A percentile compares a stretch with the other conserved stretches of the same genome.
Evolutionary conservation across 2,797 vertebrate species (phyloP).

Genomic region (Platalea minor): DNA sequence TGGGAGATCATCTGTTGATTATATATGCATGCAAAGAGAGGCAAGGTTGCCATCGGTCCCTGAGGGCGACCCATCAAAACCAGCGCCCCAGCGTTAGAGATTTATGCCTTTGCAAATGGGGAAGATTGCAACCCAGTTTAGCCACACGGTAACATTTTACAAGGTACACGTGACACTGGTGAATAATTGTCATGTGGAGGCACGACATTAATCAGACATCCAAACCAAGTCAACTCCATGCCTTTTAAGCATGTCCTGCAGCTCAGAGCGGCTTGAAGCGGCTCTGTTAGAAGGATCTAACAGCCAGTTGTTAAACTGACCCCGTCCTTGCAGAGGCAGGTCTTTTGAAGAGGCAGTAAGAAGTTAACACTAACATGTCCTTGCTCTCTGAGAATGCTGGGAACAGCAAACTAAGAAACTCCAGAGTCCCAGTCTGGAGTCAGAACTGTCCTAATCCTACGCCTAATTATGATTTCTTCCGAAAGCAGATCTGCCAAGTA

Average conservation of each 20-base stretch:
- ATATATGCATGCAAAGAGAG: background rate
- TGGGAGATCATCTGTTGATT: background rate
- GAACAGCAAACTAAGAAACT: background rate
- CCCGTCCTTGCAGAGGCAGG: background rate
- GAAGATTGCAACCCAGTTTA: background rate
- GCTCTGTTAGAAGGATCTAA: background rate
- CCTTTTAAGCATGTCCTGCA: background rate
- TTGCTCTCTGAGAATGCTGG: background rate
- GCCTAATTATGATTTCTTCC: background rate
- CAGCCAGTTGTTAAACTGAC: background rate
- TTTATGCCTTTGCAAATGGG: background rate
- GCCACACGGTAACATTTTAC: background rate
- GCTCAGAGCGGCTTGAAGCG: background rate
- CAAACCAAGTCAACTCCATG: background rate
- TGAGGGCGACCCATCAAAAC: background rate
- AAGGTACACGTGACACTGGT: background rate
- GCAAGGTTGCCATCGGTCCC: background rate
- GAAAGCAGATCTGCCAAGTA: background rate
- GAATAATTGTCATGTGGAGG: background rate
- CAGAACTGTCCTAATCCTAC: background rate
- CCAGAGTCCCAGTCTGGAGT: background rate
- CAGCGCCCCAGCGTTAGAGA: background rate
- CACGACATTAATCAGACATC: background rate
- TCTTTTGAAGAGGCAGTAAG: background rate
- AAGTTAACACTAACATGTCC: background rate